Base-by-base conservation (phyloP, 2,888 invertebrate species). In the Lissocephala sabroskyi region DNA sequence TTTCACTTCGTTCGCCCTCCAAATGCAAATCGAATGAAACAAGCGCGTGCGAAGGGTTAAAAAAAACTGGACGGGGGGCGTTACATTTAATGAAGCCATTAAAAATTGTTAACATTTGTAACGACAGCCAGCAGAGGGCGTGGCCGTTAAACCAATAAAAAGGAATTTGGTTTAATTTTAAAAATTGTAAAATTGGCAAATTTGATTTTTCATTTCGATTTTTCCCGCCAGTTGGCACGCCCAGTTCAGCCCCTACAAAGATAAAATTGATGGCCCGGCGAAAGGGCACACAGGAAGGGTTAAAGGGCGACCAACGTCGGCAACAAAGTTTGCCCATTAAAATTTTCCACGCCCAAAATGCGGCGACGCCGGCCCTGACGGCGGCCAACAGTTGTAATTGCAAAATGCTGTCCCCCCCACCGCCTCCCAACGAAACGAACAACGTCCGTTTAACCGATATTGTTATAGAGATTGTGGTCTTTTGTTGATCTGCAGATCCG, bases 81-180 rank as follows among this genome's bases (percentile, higher is more conserved):
- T 50, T 52, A 49, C 56, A 50, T 58, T 64, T 71, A 71, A 71
- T 71, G 65, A 68, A 74, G 74, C 57, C 65, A 77, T 71, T 71
- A 74, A 77, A 74, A 65, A 62, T 50, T 68, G 57, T 56, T 77
- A 62, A 62, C 77, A 74, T 74, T 77, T 70, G 70, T n/a, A n/a
- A n/a, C n/a, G n/a, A n/a, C n/a, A n/a, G n/a, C 59, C 56, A 57
- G 56, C 74, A 51, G 55, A 49, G 43, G 76, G 68, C 37, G 37
- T 37, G 10, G 11, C 37, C 23, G 37, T 70, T 63, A 74, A 55
- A 75, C 55, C 65, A 55, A 60, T 62, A 56, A 71, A 73, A n/a
- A n/a, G n/a, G n/a, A n/a, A n/a, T n/a, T n/a, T n/a, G n/a, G n/a
- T n/a, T n/a, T n/a, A n/a, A 68, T 51, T 48, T 51, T 55, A 48